Percentiles rank a stretch among this genome's conserved stretches.
These are phyloP conservation scores for Chaetogeoica ovagalla DNA, from an alignment of 2,888 invertebrate species.

Conservation along the genomic window DNA sequence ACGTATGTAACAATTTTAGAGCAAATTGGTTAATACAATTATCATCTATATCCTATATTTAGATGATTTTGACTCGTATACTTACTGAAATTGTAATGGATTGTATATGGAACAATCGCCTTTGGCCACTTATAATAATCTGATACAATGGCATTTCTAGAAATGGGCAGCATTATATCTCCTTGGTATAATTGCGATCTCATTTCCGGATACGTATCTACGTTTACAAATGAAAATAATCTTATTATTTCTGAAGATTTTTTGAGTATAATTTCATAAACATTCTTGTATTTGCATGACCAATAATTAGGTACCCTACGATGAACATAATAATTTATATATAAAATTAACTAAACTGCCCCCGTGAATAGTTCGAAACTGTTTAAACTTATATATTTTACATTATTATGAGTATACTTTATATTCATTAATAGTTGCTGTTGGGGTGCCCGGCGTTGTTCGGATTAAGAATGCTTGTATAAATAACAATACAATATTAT, in stretches of 20 bases:
- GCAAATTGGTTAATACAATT: background rate
- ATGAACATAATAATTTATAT: too few relatives aligned
- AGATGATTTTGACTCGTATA: background rate
- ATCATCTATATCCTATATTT: background rate
- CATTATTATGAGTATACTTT: too few relatives aligned
- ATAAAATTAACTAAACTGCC: too few relatives aligned
- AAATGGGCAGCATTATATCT: slow-evolving; percentile 56
- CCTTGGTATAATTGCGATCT: slow-evolving; percentile 57
- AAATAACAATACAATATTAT: too few relatives aligned
- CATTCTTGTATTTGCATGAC: too few relatives aligned
- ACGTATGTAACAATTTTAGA: background rate
- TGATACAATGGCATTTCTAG: slow-evolving; percentile 56
- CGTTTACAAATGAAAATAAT: background rate
- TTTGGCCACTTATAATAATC: slow-evolving; percentile 57
- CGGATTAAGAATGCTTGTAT: too few relatives aligned
- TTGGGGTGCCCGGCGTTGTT: too few relatives aligned
- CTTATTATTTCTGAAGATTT: background rate
- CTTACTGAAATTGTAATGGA: slow-evolving; percentile 57
- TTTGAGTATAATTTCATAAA: too few relatives aligned
- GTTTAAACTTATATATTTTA: too few relatives aligned
- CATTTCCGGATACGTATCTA: slow-evolving; percentile 56
- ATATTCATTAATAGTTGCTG: too few relatives aligned
- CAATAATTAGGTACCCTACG: too few relatives aligned
- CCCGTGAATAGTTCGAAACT: too few relatives aligned
- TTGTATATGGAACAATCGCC: slow-evolving; percentile 56